Evolutionary conservation across 2,888 invertebrate species (phyloP).

Genomic region (Eurytoma californica): DNA sequence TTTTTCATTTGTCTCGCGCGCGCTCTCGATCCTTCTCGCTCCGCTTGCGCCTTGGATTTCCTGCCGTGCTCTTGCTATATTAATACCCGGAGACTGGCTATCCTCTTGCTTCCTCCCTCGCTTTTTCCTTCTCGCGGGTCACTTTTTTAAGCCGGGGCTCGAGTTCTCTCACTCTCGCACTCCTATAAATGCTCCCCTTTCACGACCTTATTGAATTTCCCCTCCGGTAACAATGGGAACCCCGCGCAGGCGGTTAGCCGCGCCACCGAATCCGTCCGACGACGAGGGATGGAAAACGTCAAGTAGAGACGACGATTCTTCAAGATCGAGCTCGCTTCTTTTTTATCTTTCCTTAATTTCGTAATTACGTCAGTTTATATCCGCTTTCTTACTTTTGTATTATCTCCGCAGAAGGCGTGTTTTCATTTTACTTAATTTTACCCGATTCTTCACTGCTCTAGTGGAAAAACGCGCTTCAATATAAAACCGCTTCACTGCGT

Average conservation of each 20-base stretch:
- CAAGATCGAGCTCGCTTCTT: not conserved
- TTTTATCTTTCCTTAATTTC: slow-evolving; percentile 15
- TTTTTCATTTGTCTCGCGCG: slow-evolving; percentile 16
- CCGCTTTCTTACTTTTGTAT: not conserved
- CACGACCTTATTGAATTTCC: slow-evolving; percentile 46
- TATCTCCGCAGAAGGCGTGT: too few species aligned
- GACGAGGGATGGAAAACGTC: slow-evolving; percentile 12
- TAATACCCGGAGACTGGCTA: slow-evolving; percentile 26
- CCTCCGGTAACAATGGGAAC: slow-evolving; percentile 29
- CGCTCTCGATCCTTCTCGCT: not conserved
- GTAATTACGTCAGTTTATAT: not conserved
- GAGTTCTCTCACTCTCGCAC: not conserved
- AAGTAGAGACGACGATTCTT: not conserved
- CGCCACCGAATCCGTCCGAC: slow-evolving; percentile 10
- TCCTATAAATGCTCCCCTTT: not conserved
- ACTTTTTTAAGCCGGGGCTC: slow-evolving; percentile 20
- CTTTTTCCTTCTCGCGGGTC: not conserved
- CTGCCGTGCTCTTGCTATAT: slow-evolving; percentile 16
- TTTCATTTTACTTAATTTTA: too few species aligned
- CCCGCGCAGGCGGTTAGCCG: slow-evolving; percentile 32
- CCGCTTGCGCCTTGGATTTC: too few species aligned
- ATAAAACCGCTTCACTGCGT: too few species aligned
- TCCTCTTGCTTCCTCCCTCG: not conserved
- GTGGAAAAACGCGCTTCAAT: too few species aligned
- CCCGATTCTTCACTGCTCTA: too few species aligned